Evolutionary conservation across 2,113 vertebrate species (phyloP).

Genomic region (Oncorhynchus nerka): DNA sequence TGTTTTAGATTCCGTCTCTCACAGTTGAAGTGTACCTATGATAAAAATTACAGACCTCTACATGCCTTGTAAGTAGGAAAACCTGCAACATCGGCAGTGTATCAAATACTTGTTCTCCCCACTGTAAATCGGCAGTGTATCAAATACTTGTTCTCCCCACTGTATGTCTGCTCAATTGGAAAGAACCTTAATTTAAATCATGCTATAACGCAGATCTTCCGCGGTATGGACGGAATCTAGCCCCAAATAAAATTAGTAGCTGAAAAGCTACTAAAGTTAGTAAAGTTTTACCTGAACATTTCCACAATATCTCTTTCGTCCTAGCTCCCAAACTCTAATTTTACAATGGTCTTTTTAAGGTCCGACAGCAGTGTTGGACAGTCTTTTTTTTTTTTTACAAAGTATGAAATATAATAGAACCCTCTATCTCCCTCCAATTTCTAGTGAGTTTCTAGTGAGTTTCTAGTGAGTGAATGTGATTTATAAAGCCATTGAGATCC

Average conservation of each 20-base stretch:
- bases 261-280: not conserved
- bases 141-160: too few species aligned
- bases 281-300: not conserved
- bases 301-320: not conserved
- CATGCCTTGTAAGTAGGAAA: too few species aligned
- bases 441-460: not conserved
- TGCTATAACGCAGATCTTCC: too few species aligned
- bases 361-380: not conserved
- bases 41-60: too few species aligned
- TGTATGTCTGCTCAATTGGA: too few species aligned
- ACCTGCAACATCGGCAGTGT: too few species aligned
- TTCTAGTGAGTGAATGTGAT: conserved; percentile 37
- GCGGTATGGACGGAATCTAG: too few species aligned
- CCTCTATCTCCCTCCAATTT: conserved; percentile 10
- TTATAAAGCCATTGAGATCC: conserved; percentile 39
- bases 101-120: too few species aligned
- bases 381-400: not conserved
- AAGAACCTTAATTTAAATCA: too few species aligned
- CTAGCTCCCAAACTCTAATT: not conserved
- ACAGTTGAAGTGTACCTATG: too few species aligned
- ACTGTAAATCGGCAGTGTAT: too few species aligned
- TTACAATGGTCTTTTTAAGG: not conserved
- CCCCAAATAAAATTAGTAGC: not conserved
- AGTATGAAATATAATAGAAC: conserved; percentile 11
- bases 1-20: too few species aligned